Conservation (phyloP, 2,888 invertebrate genomes). For the Ashinkailepas kermadecensis region DNA sequence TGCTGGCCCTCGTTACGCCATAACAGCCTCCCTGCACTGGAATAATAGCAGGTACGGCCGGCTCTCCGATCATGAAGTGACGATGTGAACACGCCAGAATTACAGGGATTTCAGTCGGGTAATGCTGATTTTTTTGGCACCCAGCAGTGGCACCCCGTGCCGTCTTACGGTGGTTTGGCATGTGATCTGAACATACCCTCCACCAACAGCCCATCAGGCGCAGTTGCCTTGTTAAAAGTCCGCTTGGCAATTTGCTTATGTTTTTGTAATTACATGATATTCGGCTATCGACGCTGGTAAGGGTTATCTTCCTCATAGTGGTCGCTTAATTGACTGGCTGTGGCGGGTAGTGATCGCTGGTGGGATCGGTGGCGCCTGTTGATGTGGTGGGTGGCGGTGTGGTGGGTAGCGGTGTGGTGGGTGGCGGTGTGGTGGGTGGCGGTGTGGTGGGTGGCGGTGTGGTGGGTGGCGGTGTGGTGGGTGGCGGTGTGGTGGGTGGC, state of each 20-base stretch:
- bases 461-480: no score
- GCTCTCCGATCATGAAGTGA: neutral
- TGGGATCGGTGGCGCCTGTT: no score
- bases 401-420: no score
- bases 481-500: no score
- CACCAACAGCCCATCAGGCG: neutral
- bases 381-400: no score
- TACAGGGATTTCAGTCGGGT: neutral
- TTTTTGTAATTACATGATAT: neutral
- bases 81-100: slow-evolving; percentile 7
- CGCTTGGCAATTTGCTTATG: neutral
- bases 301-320: neutral
- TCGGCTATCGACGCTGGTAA: neutral
- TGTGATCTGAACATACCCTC: neutral
- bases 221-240: neutral
- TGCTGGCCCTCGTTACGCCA: neutral
- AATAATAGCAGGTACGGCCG: neutral
- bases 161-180: neutral
- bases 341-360: neutral
- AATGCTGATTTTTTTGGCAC: slow-evolving; percentile 9
- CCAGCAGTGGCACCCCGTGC: neutral
- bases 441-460: no score
- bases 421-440: no score
- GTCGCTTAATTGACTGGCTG: neutral
- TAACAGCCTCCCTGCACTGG: neutral